phyloP scores from a whole-genome alignment of 2,888 invertebrate genomes.

The Lepidochitona cinerea region DNA sequence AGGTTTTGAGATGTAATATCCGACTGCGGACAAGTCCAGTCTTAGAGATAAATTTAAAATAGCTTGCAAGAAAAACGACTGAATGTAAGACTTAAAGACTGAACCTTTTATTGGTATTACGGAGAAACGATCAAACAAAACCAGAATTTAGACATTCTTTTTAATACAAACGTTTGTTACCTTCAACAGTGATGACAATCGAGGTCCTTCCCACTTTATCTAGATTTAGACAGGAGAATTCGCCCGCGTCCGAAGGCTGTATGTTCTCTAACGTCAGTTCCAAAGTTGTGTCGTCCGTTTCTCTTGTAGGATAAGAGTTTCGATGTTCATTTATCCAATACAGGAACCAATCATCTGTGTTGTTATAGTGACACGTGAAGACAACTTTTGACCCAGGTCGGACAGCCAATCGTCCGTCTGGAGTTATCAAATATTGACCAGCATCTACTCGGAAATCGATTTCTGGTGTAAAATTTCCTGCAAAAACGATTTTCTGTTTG shows the following conservation, averaged over 20 bases:
- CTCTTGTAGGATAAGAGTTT: background rate
- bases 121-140: too few relatives aligned
- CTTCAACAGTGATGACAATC: background rate
- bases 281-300: background rate
- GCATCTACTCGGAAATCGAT: background rate
- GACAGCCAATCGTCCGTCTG: background rate
- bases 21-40: background rate
- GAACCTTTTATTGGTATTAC: too few relatives aligned
- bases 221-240: background rate
- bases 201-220: background rate
- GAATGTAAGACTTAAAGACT: too few relatives aligned
- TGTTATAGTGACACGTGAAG: background rate
- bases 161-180: background rate
- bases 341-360: background rate
- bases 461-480: background rate
- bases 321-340: conserved; percentile 2
- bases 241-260: background rate
- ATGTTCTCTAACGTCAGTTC: background rate
- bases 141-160: too few relatives aligned
- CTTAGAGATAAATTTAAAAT: too few relatives aligned
- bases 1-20: background rate
- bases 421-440: background rate
- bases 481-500: background rate
- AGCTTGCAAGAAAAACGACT: too few relatives aligned
- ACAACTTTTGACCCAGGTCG: background rate